A percentile compares a stretch with the other conserved stretches of the same genome.
Evolutionary conservation across 1,140 invertebrate genomes (phyloP).

Genomic region (Halesus radiatus): DNA sequence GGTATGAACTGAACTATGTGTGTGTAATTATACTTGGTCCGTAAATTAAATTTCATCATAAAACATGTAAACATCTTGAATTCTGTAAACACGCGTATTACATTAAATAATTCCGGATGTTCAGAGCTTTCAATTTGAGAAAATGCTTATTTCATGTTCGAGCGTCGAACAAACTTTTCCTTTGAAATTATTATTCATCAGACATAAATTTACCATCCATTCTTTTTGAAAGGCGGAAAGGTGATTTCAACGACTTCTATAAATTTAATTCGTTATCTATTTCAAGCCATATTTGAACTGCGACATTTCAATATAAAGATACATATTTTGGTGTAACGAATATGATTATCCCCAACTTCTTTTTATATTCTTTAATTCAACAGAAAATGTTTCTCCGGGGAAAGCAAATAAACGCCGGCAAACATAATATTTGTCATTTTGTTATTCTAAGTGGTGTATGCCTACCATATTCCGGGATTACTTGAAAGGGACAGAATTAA

Average conservation of each 20-base stretch:
- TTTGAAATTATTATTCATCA: conserved; percentile 48
- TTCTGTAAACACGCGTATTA: neutral
- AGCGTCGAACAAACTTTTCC: conserved; percentile 31
- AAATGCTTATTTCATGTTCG: conserved; percentile 39
- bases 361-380: too few relatives aligned
- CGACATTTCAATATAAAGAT: too few relatives aligned
- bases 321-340: too few relatives aligned
- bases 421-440: too few relatives aligned
- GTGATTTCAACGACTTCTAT: conserved; percentile 35
- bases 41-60: neutral
- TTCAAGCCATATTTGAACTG: conserved; percentile 19
- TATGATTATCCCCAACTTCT: too few relatives aligned
- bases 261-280: conserved; percentile 28
- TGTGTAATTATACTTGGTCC: neutral
- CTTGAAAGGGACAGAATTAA: too few relatives aligned
- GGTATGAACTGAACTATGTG: too few relatives aligned
- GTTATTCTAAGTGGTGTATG: too few relatives aligned
- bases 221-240: conserved; percentile 36
- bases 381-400: too few relatives aligned
- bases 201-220: conserved; percentile 36
- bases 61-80: too few relatives aligned
- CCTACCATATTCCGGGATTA: too few relatives aligned
- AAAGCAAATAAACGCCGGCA: too few relatives aligned
- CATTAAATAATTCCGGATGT: conserved; percentile 36
- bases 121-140: conserved; percentile 39